Percentiles rank a stretch among this genome's conserved stretches.
These are phyloP conservation scores for Eueides isabella DNA, from an alignment of 1,140 invertebrate species.

Conservation along the genomic window DNA sequence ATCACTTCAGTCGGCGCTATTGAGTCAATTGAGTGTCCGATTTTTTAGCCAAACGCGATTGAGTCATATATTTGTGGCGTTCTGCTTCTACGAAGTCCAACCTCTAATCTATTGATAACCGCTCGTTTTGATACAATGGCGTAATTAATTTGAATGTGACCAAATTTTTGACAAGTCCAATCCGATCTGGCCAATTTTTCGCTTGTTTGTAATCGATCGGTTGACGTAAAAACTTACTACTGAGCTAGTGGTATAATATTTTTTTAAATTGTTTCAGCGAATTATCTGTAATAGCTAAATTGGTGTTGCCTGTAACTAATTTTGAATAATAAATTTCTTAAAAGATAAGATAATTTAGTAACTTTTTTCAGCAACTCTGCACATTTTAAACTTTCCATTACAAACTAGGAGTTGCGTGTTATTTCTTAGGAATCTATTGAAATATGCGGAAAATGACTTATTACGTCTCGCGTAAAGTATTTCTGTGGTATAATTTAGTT, in stretches of 20 bases:
- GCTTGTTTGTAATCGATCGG: conserved; percentile 30
- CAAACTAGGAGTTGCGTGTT: conserved; percentile 10
- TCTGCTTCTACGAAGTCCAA: conserved; percentile 62
- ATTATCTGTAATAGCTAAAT: conserved; percentile 26
- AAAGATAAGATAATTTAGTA: background rate
- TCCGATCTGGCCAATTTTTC: conserved; percentile 27
- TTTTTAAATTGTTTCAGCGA: conserved; percentile 26
- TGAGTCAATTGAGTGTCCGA: conserved; percentile 74
- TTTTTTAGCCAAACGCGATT: conserved; percentile 77
- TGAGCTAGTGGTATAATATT: conserved; percentile 22
- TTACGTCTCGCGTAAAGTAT: conserved; percentile 11
- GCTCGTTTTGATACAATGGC: conserved; percentile 45
- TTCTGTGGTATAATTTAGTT: conserved; percentile 12
- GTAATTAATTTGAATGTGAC: conserved; percentile 52
- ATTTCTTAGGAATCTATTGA: conserved; percentile 1
- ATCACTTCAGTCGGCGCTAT: conserved; percentile 70
- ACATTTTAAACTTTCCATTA: conserved; percentile 1
- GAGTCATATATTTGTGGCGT: conserved; percentile 76
- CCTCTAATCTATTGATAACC: conserved; percentile 70
- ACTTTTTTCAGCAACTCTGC: background rate
- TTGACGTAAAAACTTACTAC: conserved; percentile 32
- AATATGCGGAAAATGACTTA: conserved; percentile 11
- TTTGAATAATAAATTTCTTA: background rate
- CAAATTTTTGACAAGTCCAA: conserved; percentile 36
- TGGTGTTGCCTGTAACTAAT: conserved; percentile 15